phyloP scores from a whole-genome alignment of 2,888 invertebrate genomes.

The Exocentrus adspersus region DNA sequence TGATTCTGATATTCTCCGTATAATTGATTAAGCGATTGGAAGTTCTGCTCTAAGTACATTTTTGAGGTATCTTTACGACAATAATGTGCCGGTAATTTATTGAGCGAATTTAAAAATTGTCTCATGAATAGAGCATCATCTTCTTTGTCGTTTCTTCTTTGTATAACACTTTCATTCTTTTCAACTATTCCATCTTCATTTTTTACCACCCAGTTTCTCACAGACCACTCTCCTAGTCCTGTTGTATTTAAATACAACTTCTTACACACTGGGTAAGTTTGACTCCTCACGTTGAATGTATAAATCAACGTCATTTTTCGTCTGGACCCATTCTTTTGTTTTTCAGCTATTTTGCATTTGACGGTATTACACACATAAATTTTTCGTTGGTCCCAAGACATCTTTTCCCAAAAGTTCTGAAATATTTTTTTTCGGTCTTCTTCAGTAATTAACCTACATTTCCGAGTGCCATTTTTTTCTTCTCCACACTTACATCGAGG shows the following conservation, averaged over 20 bases:
- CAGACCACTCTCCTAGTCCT: conserved; percentile 8
- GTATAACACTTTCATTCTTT: conserved; percentile 8
- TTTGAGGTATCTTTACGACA: conserved; percentile 11
- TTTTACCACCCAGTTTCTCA: not conserved
- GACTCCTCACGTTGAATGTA: not conserved
- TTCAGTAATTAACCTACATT: not conserved
- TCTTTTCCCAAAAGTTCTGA: conserved; percentile 15
- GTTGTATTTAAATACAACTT: not conserved
- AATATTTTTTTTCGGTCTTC: conserved; percentile 5
- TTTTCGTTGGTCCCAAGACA: conserved; percentile 16
- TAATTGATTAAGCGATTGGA: not conserved
- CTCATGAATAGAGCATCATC: not conserved
- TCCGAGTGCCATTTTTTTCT: not conserved
- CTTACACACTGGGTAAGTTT: not conserved
- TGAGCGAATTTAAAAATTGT: conserved; percentile 4
- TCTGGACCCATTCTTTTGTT: not conserved
- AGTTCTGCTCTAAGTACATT: not conserved
- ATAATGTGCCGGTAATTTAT: conserved; percentile 7
- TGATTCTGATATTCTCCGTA: too few relatives aligned
- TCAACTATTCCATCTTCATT: not conserved
- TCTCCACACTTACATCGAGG: not conserved
- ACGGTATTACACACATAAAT: conserved; percentile 16
- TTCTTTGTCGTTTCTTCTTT: not conserved
- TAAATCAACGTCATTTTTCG: not conserved
- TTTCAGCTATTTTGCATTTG: not conserved